Conservation (phyloP, 2,113 vertebrate species). For the Hippocampus guttulatus region DNA sequence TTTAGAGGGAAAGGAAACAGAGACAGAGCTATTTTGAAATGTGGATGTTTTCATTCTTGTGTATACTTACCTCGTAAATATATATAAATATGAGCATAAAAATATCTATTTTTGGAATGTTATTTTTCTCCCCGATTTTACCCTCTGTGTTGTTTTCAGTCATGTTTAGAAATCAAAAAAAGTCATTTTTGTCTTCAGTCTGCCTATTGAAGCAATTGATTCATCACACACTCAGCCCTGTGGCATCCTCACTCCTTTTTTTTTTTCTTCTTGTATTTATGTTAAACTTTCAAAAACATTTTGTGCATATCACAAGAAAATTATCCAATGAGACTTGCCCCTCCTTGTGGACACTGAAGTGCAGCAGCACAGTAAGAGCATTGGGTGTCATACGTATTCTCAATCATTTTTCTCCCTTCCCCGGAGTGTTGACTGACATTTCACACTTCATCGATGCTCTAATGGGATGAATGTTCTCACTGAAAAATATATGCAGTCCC, state of each 20-base stretch:
- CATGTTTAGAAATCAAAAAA: not conserved
- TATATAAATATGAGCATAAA: slow-evolving; percentile 74
- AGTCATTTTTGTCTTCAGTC: not conserved
- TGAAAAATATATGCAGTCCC: slow-evolving; percentile 75
- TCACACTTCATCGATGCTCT: slow-evolving; percentile 53
- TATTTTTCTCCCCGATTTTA: slow-evolving; percentile 47
- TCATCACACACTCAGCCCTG: slow-evolving; percentile 7
- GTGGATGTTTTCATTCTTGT: slow-evolving; percentile 61
- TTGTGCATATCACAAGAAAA: slow-evolving; percentile 19
- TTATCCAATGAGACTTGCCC: not conserved
- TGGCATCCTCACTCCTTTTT: not conserved
- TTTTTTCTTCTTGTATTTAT: slow-evolving; percentile 8
- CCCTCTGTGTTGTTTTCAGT: slow-evolving; percentile 28
- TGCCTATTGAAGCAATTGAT: not conserved
- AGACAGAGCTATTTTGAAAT: slow-evolving; percentile 62
- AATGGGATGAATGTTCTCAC: slow-evolving; percentile 63
- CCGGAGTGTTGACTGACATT: slow-evolving; percentile 39
- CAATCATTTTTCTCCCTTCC: slow-evolving; percentile 11
- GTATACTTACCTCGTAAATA: slow-evolving; percentile 78
- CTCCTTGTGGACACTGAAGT: not conserved
- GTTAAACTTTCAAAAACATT: not conserved
- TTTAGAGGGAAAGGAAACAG: slow-evolving; percentile 46
- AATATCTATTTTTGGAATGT: slow-evolving; percentile 76
- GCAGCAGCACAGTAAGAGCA: slow-evolving; percentile 9
- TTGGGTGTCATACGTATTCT: slow-evolving; percentile 23